phyloP scores from a whole-genome alignment of 2,797 vertebrate species.

The Chromobotia macracanthus region DNA sequence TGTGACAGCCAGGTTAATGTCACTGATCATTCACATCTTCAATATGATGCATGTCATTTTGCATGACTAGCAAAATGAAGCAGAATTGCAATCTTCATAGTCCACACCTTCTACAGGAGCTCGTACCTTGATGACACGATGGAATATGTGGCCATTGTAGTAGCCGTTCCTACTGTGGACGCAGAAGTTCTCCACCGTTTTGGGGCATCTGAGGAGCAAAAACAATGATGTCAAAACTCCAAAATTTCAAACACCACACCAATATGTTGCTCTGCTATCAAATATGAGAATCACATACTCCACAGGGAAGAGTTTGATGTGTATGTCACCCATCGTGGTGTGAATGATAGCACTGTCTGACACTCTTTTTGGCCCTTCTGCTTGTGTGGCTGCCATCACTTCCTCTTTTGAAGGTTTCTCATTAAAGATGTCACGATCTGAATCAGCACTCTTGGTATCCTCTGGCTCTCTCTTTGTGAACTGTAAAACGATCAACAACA shows the following conservation, averaged over 20 bases:
- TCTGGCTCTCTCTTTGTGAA: constrained; percentile 96
- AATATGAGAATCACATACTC: constrained; percentile 79
- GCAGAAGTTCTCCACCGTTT: constrained; percentile 99
- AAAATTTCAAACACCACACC: background rate
- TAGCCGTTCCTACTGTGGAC: constrained; percentile 98
- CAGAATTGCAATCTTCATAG: background rate
- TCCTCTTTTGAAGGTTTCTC: constrained; percentile 99
- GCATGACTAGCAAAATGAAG: background rate
- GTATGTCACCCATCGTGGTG: constrained; percentile 98
- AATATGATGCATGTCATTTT: background rate
- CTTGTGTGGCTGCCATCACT: constrained; percentile 98
- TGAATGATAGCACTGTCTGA: constrained; percentile 98
- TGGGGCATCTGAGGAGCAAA: constrained; percentile 84
- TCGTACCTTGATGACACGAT: constrained; percentile 93
- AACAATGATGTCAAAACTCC: background rate
- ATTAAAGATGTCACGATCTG: constrained; percentile 97
- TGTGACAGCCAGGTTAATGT: background rate
- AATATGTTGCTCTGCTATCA: background rate
- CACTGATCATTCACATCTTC: background rate
- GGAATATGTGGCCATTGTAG: constrained; percentile 94
- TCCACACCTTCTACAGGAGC: background rate
- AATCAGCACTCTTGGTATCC: constrained; percentile 96
- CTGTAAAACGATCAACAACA: constrained; percentile 65
- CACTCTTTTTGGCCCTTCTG: constrained; percentile 96
- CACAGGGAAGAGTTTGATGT: constrained; percentile 95